A percentile compares a stretch with the other conserved stretches of the same genome.
Conservation (phyloP, 2,113 vertebrate genomes). For the Brachirus orientalis region DNA sequence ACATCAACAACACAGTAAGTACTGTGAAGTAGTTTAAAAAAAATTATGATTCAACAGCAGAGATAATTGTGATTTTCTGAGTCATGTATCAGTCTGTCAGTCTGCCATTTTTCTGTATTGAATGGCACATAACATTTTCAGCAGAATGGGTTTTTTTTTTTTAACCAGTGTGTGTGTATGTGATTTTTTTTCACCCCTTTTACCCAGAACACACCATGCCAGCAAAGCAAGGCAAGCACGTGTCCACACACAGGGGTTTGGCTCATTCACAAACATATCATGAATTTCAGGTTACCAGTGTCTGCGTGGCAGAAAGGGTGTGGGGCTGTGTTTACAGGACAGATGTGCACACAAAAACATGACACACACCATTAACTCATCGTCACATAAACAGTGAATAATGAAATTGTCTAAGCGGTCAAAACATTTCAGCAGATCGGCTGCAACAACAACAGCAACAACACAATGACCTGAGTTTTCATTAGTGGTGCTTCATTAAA, state of each 20-base stretch:
- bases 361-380: constrained; percentile 41
- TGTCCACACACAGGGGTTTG: too few relatives aligned
- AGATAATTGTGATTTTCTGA: too few relatives aligned
- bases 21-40: too few relatives aligned
- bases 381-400: constrained; percentile 62
- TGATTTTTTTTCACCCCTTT: too few relatives aligned
- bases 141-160: too few relatives aligned
- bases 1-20: not conserved
- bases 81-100: too few relatives aligned
- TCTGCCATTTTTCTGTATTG: too few relatives aligned
- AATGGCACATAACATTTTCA: too few relatives aligned
- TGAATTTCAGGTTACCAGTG: not conserved
- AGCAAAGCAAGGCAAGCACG: not conserved
- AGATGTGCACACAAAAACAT: constrained; percentile 29
- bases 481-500: constrained; percentile 46
- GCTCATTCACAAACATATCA: constrained; percentile 14
- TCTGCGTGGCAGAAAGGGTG: not conserved
- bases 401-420: constrained; percentile 45
- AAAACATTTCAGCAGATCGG: constrained; percentile 20
- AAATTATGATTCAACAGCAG: too few relatives aligned
- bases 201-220: constrained; percentile 10
- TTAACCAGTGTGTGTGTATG: too few relatives aligned
- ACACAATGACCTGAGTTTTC: constrained; percentile 35
- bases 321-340: not conserved
- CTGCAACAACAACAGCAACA: constrained; percentile 32